These are phyloP conservation scores for Anticlea derivata DNA, from an alignment of 2,888 invertebrate species.

Conservation along the genomic window DNA sequence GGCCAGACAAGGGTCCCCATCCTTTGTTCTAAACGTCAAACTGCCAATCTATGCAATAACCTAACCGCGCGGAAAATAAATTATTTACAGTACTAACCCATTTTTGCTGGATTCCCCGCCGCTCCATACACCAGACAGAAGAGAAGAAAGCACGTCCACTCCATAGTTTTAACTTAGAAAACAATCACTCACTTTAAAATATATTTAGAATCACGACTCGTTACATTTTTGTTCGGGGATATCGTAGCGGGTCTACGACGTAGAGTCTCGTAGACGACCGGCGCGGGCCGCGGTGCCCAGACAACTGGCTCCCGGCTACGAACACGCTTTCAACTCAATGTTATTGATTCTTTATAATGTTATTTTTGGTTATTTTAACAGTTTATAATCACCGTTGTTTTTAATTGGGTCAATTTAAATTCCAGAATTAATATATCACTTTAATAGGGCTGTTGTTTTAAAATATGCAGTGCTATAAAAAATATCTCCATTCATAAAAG, in stretches of 20 bases:
- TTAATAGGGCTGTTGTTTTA: too few relatives aligned
- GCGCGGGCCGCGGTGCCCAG: slow-evolving; percentile 63
- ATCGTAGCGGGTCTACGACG: slow-evolving; percentile 45
- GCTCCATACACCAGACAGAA: slow-evolving; percentile 51
- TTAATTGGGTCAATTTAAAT: background rate
- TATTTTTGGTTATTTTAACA: slow-evolving; percentile 79
- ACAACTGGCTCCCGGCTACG: slow-evolving; percentile 61
- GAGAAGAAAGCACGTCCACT: slow-evolving; percentile 59
- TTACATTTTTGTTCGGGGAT: slow-evolving; percentile 56
- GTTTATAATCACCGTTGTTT: slow-evolving; percentile 13
- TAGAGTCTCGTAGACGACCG: slow-evolving; percentile 54
- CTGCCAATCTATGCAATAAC: slow-evolving; percentile 59
- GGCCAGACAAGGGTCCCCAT: slow-evolving; percentile 37
- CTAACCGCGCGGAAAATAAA: slow-evolving; percentile 58
- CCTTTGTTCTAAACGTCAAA: slow-evolving; percentile 62
- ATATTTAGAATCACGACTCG: slow-evolving; percentile 46
- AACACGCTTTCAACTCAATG: slow-evolving; percentile 55
- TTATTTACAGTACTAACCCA: slow-evolving; percentile 72
- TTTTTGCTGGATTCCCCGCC: slow-evolving; percentile 74
- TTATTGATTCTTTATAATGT: slow-evolving; percentile 83
- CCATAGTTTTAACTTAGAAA: slow-evolving; percentile 53
- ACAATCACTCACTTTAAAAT: slow-evolving; percentile 45
- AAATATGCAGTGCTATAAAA: background rate
- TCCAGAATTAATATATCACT: too few relatives aligned
- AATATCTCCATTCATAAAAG: slow-evolving; percentile 3